phyloP scores from a whole-genome alignment of 2,797 vertebrate species.

The Oophaga sylvatica region DNA sequence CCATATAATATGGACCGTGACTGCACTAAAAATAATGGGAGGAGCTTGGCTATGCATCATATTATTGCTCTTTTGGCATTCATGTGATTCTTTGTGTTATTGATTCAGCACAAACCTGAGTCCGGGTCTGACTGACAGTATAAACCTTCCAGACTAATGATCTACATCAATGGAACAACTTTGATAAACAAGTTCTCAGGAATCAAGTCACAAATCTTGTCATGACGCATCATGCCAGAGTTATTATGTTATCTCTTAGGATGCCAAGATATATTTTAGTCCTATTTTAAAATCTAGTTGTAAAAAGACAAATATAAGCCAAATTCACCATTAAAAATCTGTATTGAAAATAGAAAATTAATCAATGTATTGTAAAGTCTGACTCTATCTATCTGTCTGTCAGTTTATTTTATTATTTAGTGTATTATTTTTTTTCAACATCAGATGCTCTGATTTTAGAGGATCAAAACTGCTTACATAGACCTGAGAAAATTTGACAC shows the following conservation, averaged over 20 bases:
- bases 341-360: not conserved
- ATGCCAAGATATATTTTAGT: conserved; percentile 35
- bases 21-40: conserved; percentile 26
- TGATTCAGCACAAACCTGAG: conserved; percentile 25
- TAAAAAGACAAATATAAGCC: not conserved
- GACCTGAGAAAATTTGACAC: too few species aligned
- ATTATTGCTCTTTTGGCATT: conserved; percentile 23
- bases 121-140: conserved; percentile 22
- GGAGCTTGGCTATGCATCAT: not conserved
- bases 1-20: not conserved
- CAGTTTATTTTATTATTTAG: not conserved
- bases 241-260: conserved; percentile 13
- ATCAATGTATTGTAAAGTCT: too few species aligned
- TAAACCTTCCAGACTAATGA: conserved; percentile 51
- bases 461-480: too few species aligned
- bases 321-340: conserved; percentile 9
- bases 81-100: conserved; percentile 13
- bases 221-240: conserved; percentile 34
- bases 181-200: conserved; percentile 53
- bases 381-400: not conserved
- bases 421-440: too few species aligned
- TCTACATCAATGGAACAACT: conserved; percentile 55
- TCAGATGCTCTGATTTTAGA: too few species aligned
- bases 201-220: conserved; percentile 45
- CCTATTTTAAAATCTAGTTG: conserved; percentile 1